A percentile compares a stretch with the other conserved stretches of the same genome.
Evolutionary conservation across 2,888 invertebrate species (phyloP).

Genomic region (Trissolcus brochymenae): DNA sequence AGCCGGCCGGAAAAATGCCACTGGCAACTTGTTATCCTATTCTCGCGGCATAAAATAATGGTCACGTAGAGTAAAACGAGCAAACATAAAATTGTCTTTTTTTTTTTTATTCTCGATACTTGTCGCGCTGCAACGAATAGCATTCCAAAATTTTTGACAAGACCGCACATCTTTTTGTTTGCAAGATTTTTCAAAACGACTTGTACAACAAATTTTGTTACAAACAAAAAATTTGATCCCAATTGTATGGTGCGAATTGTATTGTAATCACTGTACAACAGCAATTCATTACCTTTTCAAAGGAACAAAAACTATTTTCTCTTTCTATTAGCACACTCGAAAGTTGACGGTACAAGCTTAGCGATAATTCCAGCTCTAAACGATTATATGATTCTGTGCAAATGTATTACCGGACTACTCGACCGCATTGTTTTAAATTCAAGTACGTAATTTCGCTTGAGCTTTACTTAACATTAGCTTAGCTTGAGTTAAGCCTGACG

Average conservation of each 20-base stretch:
- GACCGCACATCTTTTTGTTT: slow-evolving; percentile 36
- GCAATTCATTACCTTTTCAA: slow-evolving; percentile 8
- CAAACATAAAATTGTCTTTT: slow-evolving; percentile 45
- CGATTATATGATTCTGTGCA: slow-evolving; percentile 50
- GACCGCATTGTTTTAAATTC: slow-evolving; percentile 53
- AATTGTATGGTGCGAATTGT: not conserved
- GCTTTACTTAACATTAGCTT: slow-evolving; percentile 58
- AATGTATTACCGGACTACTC: slow-evolving; percentile 35
- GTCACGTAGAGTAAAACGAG: slow-evolving; percentile 52
- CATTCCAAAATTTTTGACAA: slow-evolving; percentile 21
- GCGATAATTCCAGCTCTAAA: slow-evolving; percentile 44
- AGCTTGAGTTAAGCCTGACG: slow-evolving; percentile 52
- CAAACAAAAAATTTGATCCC: no score
- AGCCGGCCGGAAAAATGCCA: slow-evolving; percentile 53
- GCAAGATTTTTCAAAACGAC: no score
- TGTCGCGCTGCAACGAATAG: slow-evolving; percentile 30
- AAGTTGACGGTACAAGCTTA: slow-evolving; percentile 27
- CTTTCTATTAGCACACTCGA: slow-evolving; percentile 36
- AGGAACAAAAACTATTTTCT: slow-evolving; percentile 34
- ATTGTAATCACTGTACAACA: not conserved
- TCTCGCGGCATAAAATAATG: slow-evolving; percentile 45
- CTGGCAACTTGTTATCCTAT: slow-evolving; percentile 53
- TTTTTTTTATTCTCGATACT: slow-evolving; percentile 39
- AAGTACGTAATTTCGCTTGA: slow-evolving; percentile 55
- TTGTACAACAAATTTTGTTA: no score